Evolutionary conservation across 2,113 vertebrate species (phyloP).

Genomic region (Drymodes brunneopygia): DNA sequence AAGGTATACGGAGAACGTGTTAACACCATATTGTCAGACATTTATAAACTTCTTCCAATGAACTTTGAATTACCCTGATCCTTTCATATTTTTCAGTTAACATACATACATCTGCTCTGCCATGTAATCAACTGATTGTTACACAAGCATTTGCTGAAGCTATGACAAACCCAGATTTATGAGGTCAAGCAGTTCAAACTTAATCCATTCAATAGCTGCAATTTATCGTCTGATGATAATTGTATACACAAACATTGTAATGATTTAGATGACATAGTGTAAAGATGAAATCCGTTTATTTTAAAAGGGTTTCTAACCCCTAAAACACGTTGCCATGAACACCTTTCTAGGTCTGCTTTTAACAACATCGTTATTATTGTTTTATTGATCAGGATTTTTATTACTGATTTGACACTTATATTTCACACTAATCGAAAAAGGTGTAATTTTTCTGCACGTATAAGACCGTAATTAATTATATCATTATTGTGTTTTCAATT

Average conservation of each 20-base stretch:
- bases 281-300: slow-evolving; percentile 99
- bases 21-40: slow-evolving; percentile 59
- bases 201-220: slow-evolving; percentile 95
- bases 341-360: slow-evolving; percentile 94
- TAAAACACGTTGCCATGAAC: slow-evolving; percentile 85
- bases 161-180: slow-evolving; percentile 93
- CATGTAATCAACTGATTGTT: slow-evolving; percentile 99
- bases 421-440: slow-evolving; percentile 98
- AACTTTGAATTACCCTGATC: slow-evolving; percentile 77
- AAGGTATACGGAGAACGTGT: slow-evolving; percentile 35
- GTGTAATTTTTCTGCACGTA: slow-evolving; percentile 92
- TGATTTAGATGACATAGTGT: slow-evolving; percentile 99
- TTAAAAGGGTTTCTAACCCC: slow-evolving; percentile 99
- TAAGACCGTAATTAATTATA: slow-evolving; percentile 97
- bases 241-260: slow-evolving; percentile 99
- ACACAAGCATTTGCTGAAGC: slow-evolving; percentile 97
- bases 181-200: slow-evolving; percentile 88
- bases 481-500: slow-evolving; percentile 90
- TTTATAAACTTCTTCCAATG: slow-evolving; percentile 72
- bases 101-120: slow-evolving; percentile 79
- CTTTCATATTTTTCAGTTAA: slow-evolving; percentile 79
- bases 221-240: slow-evolving; percentile 99
- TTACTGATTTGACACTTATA: slow-evolving; percentile 95
- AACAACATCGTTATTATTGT: slow-evolving; percentile 99
- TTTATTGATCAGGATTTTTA: slow-evolving; percentile 99